A percentile compares a stretch with the other conserved stretches of the same genome.
These are phyloP conservation scores for Parazoanthus swiftii DNA, from an alignment of 92 coral and sea anemone genomes.

Conservation along the genomic window DNA sequence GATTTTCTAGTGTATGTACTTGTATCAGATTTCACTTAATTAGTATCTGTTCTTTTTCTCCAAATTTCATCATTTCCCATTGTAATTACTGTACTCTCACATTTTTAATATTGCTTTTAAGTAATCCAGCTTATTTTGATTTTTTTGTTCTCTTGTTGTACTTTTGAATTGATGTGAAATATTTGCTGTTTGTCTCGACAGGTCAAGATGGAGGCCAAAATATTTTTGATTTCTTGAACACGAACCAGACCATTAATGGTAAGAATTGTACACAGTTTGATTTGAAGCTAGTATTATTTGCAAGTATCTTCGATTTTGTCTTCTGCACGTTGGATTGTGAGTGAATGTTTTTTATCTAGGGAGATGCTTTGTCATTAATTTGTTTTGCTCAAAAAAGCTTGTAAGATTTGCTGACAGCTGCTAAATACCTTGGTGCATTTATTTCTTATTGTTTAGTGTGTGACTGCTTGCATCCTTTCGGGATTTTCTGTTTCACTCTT, in stretches of 20 bases:
- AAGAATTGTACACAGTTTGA: neutral
- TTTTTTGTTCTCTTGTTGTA: neutral
- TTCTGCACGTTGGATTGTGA: neutral
- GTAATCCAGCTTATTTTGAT: no score
- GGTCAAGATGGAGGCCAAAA: constrained; percentile 28
- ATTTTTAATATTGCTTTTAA: no score
- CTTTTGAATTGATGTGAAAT: no score
- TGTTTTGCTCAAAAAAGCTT: neutral
- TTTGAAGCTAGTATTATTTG: neutral
- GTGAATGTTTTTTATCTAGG: no score
- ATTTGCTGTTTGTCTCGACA: constrained; percentile 12
- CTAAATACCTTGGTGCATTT: neutral
- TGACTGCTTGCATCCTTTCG: neutral
- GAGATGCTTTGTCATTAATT: no score
- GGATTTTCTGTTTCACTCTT: no score
- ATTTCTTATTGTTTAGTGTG: neutral
- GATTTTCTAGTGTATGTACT: no score
- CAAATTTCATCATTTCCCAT: no score
- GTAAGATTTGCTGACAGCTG: neutral
- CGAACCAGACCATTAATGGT: constrained; percentile 25
- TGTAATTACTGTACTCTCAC: no score
- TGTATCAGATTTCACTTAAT: no score
- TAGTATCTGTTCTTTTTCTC: no score
- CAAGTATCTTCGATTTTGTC: neutral
- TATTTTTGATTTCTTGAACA: constrained; percentile 30